These are phyloP conservation scores for Australoheros facetus DNA, from an alignment of 2,797 vertebrate species.

Conservation along the genomic window DNA sequence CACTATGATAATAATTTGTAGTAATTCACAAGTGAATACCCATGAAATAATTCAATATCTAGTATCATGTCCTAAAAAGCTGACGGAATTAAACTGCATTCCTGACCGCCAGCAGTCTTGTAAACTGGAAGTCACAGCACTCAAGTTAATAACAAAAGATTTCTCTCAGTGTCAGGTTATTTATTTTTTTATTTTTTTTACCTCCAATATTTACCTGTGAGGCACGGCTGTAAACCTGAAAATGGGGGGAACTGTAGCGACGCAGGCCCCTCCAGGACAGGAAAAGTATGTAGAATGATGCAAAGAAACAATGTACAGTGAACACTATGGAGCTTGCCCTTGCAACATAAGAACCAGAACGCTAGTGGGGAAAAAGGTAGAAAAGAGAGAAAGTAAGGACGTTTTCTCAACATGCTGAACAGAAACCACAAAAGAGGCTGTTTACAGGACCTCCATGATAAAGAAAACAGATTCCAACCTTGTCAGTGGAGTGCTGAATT, in stretches of 20 bases:
- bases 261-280: slow-evolving; percentile 79
- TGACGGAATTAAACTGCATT: background rate
- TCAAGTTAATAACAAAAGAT: background rate
- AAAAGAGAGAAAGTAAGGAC: background rate
- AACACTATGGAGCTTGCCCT: slow-evolving; percentile 71
- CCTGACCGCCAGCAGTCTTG: background rate
- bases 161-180: background rate
- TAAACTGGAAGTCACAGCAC: background rate
- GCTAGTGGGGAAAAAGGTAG: slow-evolving; percentile 42
- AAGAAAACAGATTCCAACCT: background rate
- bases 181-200: background rate
- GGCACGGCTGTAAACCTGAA: slow-evolving; percentile 67
- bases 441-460: background rate
- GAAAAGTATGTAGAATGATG: slow-evolving; percentile 73
- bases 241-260: slow-evolving; percentile 62
- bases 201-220: slow-evolving; percentile 53
- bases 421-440: background rate
- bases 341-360: slow-evolving; percentile 65
- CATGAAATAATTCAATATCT: background rate
- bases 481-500: background rate
- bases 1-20: background rate
- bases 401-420: background rate
- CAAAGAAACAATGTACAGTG: slow-evolving; percentile 65
- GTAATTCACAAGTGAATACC: background rate
- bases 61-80: background rate